Evolutionary conservation across 2,888 invertebrate species (phyloP).

Genomic region (Strigamia maritima): DNA sequence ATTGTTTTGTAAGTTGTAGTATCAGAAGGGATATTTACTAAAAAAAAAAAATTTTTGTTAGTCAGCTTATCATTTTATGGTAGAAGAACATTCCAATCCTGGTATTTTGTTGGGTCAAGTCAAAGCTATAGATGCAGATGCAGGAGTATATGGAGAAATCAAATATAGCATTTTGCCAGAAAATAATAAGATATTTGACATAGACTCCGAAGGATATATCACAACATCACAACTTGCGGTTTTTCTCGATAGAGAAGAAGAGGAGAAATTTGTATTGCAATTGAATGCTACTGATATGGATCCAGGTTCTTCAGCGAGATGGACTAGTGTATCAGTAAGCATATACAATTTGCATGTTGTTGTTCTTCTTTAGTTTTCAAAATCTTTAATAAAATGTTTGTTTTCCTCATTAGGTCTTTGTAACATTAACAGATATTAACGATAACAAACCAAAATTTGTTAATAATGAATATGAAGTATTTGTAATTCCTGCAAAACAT

Average conservation of each 20-base stretch:
- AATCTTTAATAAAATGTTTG: not conserved
- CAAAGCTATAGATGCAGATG: constrained; percentile 2
- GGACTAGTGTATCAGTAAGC: constrained; percentile 10
- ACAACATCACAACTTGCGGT: not conserved
- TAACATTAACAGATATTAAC: constrained; percentile 70
- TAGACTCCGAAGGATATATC: not conserved
- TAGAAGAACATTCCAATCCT: constrained; percentile 22
- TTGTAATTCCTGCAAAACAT: constrained; percentile 60
- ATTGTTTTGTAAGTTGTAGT: too few species aligned
- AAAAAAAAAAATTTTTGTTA: not conserved
- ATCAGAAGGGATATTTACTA: not conserved
- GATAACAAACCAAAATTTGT: constrained; percentile 84
- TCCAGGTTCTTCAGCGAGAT: not conserved
- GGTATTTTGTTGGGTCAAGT: not conserved
- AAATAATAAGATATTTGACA: not conserved
- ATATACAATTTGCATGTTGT: too few species aligned
- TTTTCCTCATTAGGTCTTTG: not conserved
- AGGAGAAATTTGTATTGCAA: not conserved
- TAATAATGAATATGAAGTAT: constrained; percentile 60
- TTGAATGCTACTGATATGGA: not conserved
- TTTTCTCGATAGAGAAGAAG: not conserved
- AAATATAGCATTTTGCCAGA: not conserved
- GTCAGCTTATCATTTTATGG: not conserved
- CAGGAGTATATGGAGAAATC: not conserved
- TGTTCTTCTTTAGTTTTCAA: not conserved